phyloP scores from a whole-genome alignment of 2,888 invertebrate genomes.

The Megaustenia siamemsis region DNA sequence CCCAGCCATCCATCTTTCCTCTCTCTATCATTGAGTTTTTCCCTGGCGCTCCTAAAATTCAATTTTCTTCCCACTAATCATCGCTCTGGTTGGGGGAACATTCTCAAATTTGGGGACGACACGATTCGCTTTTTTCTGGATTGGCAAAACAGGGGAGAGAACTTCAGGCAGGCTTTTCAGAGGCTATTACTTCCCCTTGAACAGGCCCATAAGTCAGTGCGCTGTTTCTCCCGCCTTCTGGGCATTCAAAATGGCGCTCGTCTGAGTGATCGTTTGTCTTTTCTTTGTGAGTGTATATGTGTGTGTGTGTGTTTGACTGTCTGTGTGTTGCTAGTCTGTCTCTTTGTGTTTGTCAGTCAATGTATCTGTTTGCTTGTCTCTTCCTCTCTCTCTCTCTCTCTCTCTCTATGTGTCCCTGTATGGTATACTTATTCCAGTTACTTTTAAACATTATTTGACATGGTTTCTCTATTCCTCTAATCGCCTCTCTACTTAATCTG shows the following conservation, averaged over 20 bases:
- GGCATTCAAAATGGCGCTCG: background rate
- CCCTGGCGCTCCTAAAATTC: constrained; percentile 39
- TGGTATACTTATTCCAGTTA: no score
- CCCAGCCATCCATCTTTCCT: constrained; percentile 39
- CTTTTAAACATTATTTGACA: no score
- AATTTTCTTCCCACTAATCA: constrained; percentile 52
- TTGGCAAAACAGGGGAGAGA: constrained; percentile 3
- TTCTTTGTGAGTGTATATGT: background rate
- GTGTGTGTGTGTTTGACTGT: background rate
- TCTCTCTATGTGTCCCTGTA: background rate
- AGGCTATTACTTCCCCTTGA: constrained; percentile 47
- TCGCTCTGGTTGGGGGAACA: constrained; percentile 34
- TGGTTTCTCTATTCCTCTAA: no score
- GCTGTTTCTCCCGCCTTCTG: constrained; percentile 16
- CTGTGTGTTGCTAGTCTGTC: background rate
- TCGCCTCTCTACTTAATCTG: no score
- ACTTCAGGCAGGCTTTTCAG: constrained; percentile 23
- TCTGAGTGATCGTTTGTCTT: constrained; percentile 3
- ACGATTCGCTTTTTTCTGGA: constrained; percentile 13
- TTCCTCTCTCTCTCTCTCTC: background rate
- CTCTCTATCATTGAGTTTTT: constrained; percentile 44
- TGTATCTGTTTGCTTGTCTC: background rate
- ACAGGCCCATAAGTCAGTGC: constrained; percentile 44
- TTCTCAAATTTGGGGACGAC: constrained; percentile 33
- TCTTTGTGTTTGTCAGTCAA: background rate